Conservation (phyloP, 2,888 invertebrate species). For the Drosophila nigricruria region DNA sequence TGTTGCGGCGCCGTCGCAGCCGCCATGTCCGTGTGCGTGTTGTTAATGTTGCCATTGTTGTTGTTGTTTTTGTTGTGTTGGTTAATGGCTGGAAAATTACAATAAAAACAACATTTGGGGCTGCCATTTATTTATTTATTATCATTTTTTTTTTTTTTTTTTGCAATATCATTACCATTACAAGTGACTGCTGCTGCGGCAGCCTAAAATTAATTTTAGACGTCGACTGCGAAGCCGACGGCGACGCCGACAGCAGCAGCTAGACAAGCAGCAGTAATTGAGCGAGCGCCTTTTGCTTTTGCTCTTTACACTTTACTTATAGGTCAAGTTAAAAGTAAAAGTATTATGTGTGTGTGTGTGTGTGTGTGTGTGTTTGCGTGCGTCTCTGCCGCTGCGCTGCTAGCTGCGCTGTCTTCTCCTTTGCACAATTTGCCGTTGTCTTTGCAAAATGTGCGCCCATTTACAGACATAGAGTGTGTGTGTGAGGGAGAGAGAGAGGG, state of each 20-base stretch:
- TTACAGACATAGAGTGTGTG: neutral
- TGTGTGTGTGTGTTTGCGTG: conserved; percentile 7
- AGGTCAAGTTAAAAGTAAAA: conserved; percentile 81
- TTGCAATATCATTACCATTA: conserved; percentile 60
- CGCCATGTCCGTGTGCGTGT: conserved; percentile 55
- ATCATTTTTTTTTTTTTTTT: conserved; percentile 28
- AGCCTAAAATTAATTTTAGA: conserved; percentile 37
- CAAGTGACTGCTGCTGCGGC: conserved; percentile 31
- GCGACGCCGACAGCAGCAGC: conserved; percentile 14
- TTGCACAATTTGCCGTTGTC: conserved; percentile 16
- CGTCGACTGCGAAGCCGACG: conserved; percentile 16
- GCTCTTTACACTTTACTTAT: conserved; percentile 65
- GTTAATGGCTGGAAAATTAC: conserved; percentile 76
- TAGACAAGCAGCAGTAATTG: conserved; percentile 40
- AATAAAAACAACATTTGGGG: conserved; percentile 44
- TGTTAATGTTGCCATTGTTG: conserved; percentile 34
- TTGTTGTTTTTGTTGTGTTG: conserved; percentile 42
- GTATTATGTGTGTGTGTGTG: conserved; percentile 38
- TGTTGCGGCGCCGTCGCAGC: conserved; percentile 30
- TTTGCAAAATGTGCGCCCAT: conserved; percentile 26
- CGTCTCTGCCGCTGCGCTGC: conserved; percentile 20
- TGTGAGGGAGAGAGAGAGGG: neutral
- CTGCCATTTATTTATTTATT: conserved; percentile 21
- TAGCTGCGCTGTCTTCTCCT: conserved; percentile 26
- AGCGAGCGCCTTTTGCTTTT: conserved; percentile 52